A percentile compares a stretch with the other conserved stretches of the same genome.
phyloP scores from a whole-genome alignment of 2,888 invertebrate genomes.

The Himalopsyche tibetana region DNA sequence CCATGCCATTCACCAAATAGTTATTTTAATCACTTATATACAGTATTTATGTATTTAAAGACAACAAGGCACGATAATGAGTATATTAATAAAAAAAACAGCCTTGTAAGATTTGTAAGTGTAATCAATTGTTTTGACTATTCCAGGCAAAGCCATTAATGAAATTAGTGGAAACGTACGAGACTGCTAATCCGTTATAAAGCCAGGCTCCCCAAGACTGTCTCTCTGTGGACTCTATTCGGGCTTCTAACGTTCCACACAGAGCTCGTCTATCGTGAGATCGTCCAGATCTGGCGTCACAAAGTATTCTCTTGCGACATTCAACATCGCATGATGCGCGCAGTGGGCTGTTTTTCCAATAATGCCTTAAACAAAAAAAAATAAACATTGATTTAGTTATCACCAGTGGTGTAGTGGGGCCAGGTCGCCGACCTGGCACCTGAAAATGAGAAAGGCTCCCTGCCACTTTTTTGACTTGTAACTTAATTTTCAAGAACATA shows the following conservation, averaged over 20 bases:
- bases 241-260: constrained; percentile 88
- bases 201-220: constrained; percentile 92
- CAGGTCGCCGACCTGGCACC: too few relatives aligned
- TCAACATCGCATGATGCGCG: constrained; percentile 89
- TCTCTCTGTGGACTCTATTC: constrained; percentile 86
- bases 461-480: too few relatives aligned
- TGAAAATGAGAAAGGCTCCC: too few relatives aligned
- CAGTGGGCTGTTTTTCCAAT: constrained; percentile 93
- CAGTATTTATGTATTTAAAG: background rate
- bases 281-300: constrained; percentile 90
- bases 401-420: too few relatives aligned
- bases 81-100: background rate
- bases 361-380: constrained; percentile 80
- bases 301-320: constrained; percentile 90
- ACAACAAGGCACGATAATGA: too few relatives aligned
- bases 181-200: constrained; percentile 89
- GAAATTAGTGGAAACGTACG: constrained; percentile 81
- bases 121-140: constrained; percentile 27
- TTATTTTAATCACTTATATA: background rate
- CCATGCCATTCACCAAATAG: background rate
- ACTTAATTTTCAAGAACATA: too few relatives aligned
- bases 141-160: constrained; percentile 60
- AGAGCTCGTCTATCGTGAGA: constrained; percentile 90
- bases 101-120: background rate
- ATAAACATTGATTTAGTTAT: too few relatives aligned